Conservation (phyloP, 2,888 invertebrate genomes). For the Osmoderma eremita region DNA sequence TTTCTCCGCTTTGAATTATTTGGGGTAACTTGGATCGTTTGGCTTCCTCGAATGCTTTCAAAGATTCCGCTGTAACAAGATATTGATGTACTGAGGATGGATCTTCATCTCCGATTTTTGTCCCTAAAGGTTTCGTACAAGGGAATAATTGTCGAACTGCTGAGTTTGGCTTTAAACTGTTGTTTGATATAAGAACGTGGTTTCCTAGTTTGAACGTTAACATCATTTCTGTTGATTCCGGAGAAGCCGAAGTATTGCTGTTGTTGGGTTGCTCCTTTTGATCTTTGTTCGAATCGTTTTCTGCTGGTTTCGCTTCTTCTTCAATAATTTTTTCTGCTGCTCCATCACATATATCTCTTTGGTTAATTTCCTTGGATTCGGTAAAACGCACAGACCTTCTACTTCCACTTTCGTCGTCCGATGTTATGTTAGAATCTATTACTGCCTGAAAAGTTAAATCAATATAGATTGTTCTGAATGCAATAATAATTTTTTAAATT, state of each 20-base stretch:
- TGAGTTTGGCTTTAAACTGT: constrained; percentile 76
- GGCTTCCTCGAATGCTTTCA: constrained; percentile 75
- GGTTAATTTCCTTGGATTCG: constrained; percentile 62
- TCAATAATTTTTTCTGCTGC: constrained; percentile 58
- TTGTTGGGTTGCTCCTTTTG: constrained; percentile 49
- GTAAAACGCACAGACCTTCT: constrained; percentile 75
- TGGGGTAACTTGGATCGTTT: constrained; percentile 67
- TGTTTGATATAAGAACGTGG: constrained; percentile 67
- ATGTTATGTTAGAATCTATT: constrained; percentile 56
- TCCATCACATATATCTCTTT: constrained; percentile 61
- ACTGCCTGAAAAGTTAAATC: constrained; percentile 51
- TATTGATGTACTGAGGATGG: constrained; percentile 61
- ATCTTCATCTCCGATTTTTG: constrained; percentile 57
- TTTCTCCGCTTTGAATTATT: constrained; percentile 66
- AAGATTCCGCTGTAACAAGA: constrained; percentile 79
- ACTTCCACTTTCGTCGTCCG: constrained; percentile 69
- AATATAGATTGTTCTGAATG: no score
- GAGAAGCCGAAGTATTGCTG: constrained; percentile 52
- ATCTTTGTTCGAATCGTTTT: constrained; percentile 44
- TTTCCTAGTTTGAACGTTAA: constrained; percentile 69
- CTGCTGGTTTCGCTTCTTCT: constrained; percentile 56
- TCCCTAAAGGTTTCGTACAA: constrained; percentile 71
- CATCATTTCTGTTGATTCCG: constrained; percentile 66
- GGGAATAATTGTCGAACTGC: constrained; percentile 88
- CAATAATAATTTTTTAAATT: no score